Conservation (phyloP, 2,113 vertebrate genomes). For the Cyanoliseus patagonus region DNA sequence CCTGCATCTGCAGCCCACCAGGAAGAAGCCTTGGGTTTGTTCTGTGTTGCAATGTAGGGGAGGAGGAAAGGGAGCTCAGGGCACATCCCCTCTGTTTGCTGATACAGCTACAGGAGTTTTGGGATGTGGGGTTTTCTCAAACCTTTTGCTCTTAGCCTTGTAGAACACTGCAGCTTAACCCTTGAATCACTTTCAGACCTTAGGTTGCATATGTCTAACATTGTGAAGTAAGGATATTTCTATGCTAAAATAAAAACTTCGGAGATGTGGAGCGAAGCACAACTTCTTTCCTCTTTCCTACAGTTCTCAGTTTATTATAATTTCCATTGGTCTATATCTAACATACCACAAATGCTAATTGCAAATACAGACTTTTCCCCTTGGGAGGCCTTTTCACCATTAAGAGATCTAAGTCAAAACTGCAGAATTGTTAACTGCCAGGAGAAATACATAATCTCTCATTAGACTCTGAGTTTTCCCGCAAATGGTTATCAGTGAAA, state of each 20-base stretch:
- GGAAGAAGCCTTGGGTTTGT: background rate
- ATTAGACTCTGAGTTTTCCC: background rate
- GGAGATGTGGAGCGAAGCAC: background rate
- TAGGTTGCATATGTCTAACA: background rate
- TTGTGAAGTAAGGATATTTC: background rate
- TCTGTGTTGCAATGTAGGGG: accelerated
- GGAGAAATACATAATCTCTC: background rate
- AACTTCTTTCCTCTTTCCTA: background rate
- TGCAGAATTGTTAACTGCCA: background rate
- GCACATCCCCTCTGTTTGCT: background rate
- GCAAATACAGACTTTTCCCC: background rate
- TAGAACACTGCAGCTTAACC: background rate
- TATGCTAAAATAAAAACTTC: background rate
- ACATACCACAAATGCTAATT: background rate
- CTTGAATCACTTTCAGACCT: background rate
- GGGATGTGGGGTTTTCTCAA: background rate
- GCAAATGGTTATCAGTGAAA: background rate
- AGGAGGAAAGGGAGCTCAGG: background rate
- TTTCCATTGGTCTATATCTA: background rate
- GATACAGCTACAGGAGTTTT: background rate
- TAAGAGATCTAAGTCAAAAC: background rate
- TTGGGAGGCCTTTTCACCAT: background rate
- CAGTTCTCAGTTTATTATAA: background rate
- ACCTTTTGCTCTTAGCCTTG: background rate
- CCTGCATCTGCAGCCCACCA: background rate